These are phyloP conservation scores for Caenorhabditis panamensis DNA, from an alignment of 2,888 invertebrate genomes.

Conservation along the genomic window DNA sequence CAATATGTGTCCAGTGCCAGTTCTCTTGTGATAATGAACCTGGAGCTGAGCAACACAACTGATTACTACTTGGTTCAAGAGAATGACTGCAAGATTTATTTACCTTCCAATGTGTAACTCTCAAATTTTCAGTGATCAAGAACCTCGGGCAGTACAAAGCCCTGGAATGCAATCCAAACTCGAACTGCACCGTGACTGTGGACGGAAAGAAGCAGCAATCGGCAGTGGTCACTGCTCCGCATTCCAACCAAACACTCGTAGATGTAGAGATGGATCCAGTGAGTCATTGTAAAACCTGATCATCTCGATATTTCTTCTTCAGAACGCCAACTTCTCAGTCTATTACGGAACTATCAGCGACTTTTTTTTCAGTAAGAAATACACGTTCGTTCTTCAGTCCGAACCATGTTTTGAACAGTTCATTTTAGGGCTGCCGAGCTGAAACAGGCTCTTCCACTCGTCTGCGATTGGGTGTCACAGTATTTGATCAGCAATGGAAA, in stretches of 20 bases:
- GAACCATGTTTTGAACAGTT: neutral
- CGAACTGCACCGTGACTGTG: neutral
- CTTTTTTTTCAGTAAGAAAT: constrained; percentile 7
- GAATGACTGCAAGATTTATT: constrained; percentile 1
- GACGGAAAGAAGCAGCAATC: neutral
- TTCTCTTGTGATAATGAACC: neutral
- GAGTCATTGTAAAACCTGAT: too few relatives aligned
- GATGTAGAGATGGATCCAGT: constrained; percentile 11
- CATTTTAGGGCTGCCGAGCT: constrained; percentile 4
- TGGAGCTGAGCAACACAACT: neutral
- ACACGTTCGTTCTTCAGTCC: neutral
- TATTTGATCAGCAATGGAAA: constrained; percentile 7
- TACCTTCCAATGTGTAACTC: neutral
- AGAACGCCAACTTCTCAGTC: constrained; percentile 3
- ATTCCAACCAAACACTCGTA: neutral
- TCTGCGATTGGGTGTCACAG: neutral
- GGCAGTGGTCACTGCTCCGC: neutral
- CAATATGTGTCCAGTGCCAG: neutral
- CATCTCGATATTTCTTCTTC: neutral
- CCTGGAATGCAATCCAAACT: neutral
- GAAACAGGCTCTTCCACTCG: constrained; percentile 4
- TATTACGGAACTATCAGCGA: constrained; percentile 5
- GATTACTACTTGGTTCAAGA: neutral
- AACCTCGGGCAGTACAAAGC: neutral
- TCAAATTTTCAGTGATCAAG: neutral